phyloP scores from a whole-genome alignment of 2,888 invertebrate species.

The Drosophila antonietae region DNA sequence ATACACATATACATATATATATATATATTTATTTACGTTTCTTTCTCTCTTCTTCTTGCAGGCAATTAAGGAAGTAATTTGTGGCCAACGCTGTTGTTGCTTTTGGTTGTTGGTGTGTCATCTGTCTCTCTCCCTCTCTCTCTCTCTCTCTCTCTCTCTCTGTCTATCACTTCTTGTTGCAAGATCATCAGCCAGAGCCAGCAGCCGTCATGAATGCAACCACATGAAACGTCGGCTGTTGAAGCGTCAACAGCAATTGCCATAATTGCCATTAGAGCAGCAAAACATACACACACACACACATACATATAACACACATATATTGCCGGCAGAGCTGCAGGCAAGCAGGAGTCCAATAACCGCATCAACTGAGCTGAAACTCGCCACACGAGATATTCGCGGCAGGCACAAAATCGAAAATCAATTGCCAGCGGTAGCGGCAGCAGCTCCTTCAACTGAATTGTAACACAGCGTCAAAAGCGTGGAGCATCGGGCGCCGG shows the following conservation, averaged over 20 bases:
- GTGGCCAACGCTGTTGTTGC: conserved; percentile 49
- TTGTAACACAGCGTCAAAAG: conserved; percentile 61
- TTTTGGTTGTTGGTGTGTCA: conserved; percentile 42
- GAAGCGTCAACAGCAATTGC: conserved; percentile 80
- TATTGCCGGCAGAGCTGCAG: conserved; percentile 28
- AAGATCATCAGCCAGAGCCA: conserved; percentile 57
- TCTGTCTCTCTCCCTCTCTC: neutral
- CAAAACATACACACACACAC: conserved; percentile 45
- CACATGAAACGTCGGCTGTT: conserved; percentile 73
- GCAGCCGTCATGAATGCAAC: conserved; percentile 72
- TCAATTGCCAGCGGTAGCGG: conserved; percentile 43
- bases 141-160: neutral
- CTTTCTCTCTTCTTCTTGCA: conserved; percentile 56
- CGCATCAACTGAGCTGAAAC: conserved; percentile 65
- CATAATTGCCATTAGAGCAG: conserved; percentile 77
- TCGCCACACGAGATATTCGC: conserved; percentile 75
- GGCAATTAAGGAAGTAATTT: conserved; percentile 81
- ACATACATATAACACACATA: conserved; percentile 9
- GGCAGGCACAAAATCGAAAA: conserved; percentile 65
- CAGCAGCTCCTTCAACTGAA: conserved; percentile 53
- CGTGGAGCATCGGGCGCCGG: conserved; percentile 57
- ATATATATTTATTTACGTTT: conserved; percentile 22
- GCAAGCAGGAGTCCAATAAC: conserved; percentile 77
- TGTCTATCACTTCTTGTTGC: conserved; percentile 26
- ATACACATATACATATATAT: conserved; percentile 12